Evolutionary conservation across 2,797 vertebrate genomes (phyloP).

Genomic region (Vespertilio murinus): DNA sequence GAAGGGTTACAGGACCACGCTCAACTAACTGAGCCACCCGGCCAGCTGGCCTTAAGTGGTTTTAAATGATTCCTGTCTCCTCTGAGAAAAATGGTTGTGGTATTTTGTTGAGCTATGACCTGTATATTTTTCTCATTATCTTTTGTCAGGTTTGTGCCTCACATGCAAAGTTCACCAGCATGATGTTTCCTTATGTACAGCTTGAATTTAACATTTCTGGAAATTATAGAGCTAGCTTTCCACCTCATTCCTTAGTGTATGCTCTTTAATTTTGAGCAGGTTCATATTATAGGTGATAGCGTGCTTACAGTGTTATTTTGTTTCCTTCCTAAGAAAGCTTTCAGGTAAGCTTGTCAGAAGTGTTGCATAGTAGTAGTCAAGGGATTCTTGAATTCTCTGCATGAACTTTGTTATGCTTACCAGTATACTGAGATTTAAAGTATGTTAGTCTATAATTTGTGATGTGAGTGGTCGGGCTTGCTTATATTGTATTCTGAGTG

Average conservation of each 20-base stretch:
- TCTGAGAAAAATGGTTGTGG: constrained; percentile 24
- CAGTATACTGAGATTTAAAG: background rate
- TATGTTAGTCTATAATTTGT: background rate
- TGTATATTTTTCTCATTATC: constrained; percentile 40
- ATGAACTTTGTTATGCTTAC: constrained; percentile 44
- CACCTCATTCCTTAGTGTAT: background rate
- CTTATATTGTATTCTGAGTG: constrained; percentile 1
- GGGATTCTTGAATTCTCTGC: constrained; percentile 52
- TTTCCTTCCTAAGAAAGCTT: constrained; percentile 49
- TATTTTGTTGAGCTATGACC: constrained; percentile 41
- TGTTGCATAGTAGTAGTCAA: background rate
- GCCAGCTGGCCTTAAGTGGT: background rate
- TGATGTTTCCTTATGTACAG: constrained; percentile 9
- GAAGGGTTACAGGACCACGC: background rate
- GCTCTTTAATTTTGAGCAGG: constrained; percentile 46
- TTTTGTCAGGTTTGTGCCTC: constrained; percentile 34
- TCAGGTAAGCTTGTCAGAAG: constrained; percentile 49
- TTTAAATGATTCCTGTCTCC: constrained; percentile 6
- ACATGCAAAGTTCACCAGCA: constrained; percentile 22
- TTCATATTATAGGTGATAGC: background rate
- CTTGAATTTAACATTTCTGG: constrained; percentile 19
- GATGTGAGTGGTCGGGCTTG: background rate
- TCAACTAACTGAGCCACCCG: background rate
- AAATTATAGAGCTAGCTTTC: constrained; percentile 42
- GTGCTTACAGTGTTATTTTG: background rate